Conservation (phyloP, 2,888 invertebrate genomes). For the Nebria salina region DNA sequence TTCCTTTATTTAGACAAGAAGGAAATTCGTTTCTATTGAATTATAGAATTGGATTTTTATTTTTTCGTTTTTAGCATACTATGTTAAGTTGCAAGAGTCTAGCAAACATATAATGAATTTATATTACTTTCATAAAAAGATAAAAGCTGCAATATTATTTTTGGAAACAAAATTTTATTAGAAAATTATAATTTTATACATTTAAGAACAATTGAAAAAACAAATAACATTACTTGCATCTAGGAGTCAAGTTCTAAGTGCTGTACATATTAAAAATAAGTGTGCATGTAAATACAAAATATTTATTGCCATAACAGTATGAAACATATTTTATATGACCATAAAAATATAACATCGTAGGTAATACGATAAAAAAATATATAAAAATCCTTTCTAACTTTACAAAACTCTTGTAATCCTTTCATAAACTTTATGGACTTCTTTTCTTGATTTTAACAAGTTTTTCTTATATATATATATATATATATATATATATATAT, state of each 20-base stretch:
- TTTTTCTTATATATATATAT: neutral
- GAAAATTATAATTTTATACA: too few species aligned
- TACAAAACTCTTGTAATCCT: neutral
- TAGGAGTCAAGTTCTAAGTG: too few species aligned
- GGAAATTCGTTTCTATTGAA: constrained; percentile 18
- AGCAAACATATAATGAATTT: too few species aligned
- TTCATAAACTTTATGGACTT: neutral
- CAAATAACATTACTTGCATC: too few species aligned
- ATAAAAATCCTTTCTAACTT: neutral
- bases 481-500: neutral
- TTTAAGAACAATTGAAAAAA: too few species aligned
- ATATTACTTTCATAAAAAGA: too few species aligned
- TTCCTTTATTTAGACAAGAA: neutral
- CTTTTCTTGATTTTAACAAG: neutral
- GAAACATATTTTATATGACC: neutral
- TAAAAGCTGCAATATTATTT: too few species aligned
- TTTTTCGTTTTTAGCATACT: too few species aligned
- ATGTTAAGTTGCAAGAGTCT: too few species aligned
- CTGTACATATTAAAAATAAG: neutral
- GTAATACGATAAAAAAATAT: neutral
- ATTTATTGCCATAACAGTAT: neutral
- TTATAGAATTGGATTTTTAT: constrained; percentile 6
- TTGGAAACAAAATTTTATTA: too few species aligned
- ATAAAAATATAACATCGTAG: neutral
- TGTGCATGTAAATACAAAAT: neutral